Base-by-base conservation (phyloP, 1,140 invertebrate genomes). In the Theocolax elegans region DNA sequence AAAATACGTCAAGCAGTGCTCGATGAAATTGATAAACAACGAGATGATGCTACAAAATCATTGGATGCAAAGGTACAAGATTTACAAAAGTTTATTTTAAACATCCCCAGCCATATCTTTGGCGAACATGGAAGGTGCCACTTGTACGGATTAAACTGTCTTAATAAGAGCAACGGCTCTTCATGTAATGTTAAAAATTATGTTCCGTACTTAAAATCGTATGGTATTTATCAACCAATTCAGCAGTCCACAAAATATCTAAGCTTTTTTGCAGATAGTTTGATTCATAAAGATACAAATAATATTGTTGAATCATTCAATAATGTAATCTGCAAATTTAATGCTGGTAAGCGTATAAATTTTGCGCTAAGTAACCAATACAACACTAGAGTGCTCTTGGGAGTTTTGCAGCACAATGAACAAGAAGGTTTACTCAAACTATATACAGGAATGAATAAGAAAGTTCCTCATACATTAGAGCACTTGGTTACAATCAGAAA, bases 341-440 rank as follows among this genome's bases (percentile, higher is more conserved):
- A 79, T 29, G 79, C 76, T 21, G 83, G 81, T 8, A 83, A 85
- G 71, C 67, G 77, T 53, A 67, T 77, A 17, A 81, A 82, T 74
- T 79, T 63, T 27, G 62, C 67, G 8, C 53, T 59, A 15, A 73
- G 69, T 15, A 40, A 70, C 0, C 62, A 46, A 3, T 85, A 81
- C 51, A 21, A 73, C 44, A 49, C 67, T 8, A 38, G 78, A 59
- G 77, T 73, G 63, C 21, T 71, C 21, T 73, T 67, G 63, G 72
- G 79, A 9, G 75, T 72, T 13, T 17, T 82, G 21, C 74, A 78
- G 25, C 74, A 74, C 56, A 83, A 80, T 70, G 73, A 74, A n/a
- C 44, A 68, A 15, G 23, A 48, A 29, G 42, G 69, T 12, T 44
- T 72, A 23, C 66, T 67, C 1, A 42, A 69, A 58, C 19, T 65